phyloP scores from a whole-genome alignment of 2,797 vertebrate genomes.

The Eleutherodactylus coqui region DNA sequence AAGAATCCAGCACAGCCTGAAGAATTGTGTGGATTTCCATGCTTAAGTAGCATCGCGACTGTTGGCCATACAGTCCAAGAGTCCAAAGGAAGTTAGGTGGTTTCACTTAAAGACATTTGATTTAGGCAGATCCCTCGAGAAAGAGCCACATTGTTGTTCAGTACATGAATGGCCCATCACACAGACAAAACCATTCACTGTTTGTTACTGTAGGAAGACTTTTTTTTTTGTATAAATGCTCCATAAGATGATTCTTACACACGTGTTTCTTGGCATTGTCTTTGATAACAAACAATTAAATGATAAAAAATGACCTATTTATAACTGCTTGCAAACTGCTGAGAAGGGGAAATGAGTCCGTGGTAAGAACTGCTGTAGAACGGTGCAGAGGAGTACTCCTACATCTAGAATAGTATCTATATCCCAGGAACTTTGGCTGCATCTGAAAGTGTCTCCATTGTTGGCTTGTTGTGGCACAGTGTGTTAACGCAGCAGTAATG shows the following conservation, averaged over 20 bases:
- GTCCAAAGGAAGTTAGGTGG: slow-evolving; percentile 69
- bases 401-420: background rate
- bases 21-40: slow-evolving; percentile 70
- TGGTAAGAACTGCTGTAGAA: too few species aligned
- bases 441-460: background rate
- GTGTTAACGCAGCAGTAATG: too few species aligned
- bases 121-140: slow-evolving; percentile 73
- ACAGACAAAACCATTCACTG: slow-evolving; percentile 73
- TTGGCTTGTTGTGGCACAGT: too few species aligned
- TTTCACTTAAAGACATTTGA: slow-evolving; percentile 70
- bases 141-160: slow-evolving; percentile 71
- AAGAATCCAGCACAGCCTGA: slow-evolving; percentile 71
- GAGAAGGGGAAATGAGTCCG: background rate
- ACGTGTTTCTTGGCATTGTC: slow-evolving; percentile 87
- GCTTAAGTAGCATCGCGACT: slow-evolving; percentile 70
- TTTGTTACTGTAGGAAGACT: slow-evolving; percentile 73
- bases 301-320: slow-evolving; percentile 75
- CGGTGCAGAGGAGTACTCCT: background rate
- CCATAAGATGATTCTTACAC: slow-evolving; percentile 78
- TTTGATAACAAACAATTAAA: slow-evolving; percentile 89
- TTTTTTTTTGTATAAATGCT: slow-evolving; percentile 67
- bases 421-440: background rate
- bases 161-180: slow-evolving; percentile 75
- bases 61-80: slow-evolving; percentile 67
- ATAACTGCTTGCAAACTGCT: slow-evolving; percentile 12